These are phyloP conservation scores for Taenaris catops DNA, from an alignment of 2,888 invertebrate species.

Conservation along the genomic window DNA sequence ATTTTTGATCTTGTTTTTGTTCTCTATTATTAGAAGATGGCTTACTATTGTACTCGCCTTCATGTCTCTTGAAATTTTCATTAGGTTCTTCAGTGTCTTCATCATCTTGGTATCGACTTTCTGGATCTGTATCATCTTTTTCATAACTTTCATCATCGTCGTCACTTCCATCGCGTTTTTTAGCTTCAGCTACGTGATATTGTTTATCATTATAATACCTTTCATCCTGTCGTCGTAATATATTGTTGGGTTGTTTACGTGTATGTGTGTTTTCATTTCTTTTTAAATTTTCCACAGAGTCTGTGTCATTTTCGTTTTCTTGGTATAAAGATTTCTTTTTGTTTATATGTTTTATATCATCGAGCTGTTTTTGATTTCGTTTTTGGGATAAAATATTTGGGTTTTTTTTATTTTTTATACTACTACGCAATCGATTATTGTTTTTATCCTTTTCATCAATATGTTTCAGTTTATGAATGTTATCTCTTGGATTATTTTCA, in stretches of 20 bases:
- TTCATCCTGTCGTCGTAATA: background rate
- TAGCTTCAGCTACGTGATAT: background rate
- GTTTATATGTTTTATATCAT: slow-evolving; percentile 14
- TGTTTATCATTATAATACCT: background rate
- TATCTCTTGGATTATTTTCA: slow-evolving; percentile 1
- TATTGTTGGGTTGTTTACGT: slow-evolving; percentile 1
- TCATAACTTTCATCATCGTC: slow-evolving; percentile 1
- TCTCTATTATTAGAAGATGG: background rate
- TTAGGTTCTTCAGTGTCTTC: background rate
- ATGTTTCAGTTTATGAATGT: background rate
- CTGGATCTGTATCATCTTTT: background rate
- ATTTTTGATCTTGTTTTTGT: slow-evolving; percentile 1
- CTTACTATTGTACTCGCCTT: background rate
- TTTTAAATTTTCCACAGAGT: background rate
- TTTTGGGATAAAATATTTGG: background rate
- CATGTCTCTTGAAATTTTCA: background rate
- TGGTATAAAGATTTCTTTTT: slow-evolving; percentile 1
- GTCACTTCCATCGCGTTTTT: background rate
- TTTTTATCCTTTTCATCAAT: background rate
- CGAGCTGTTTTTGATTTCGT: slow-evolving; percentile 10
- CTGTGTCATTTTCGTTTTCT: slow-evolving; percentile 1
- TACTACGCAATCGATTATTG: background rate
- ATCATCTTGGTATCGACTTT: background rate
- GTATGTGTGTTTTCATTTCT: slow-evolving; percentile 1
- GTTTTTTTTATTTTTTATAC: background rate